A percentile compares a stretch with the other conserved stretches of the same genome.
Evolutionary conservation across 2,113 vertebrate genomes (phyloP).

Genomic region (Tauraco erythrolophus): DNA sequence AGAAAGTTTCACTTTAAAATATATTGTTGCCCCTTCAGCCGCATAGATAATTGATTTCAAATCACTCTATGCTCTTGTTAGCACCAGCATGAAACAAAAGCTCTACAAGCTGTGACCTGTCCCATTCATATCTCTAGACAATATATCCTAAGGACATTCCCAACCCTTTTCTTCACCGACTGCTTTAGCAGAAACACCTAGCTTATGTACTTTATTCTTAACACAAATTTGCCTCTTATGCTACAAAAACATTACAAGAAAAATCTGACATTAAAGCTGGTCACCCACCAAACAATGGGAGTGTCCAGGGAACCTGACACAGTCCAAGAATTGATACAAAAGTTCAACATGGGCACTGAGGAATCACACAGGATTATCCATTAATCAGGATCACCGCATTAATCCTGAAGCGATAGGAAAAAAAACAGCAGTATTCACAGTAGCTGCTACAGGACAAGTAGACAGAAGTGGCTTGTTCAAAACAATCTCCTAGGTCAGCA

Average conservation of each 20-base stretch:
- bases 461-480: neutral
- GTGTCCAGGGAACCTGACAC: neutral
- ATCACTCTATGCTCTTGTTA: fast-evolving
- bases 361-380: neutral
- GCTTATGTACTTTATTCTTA: neutral
- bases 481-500: neutral
- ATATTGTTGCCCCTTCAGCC: neutral
- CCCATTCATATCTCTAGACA: neutral
- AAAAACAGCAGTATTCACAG: neutral
- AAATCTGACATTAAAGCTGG: neutral
- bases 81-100: neutral
- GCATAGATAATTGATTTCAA: neutral
- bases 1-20: neutral
- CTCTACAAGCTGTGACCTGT: neutral
- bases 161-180: neutral
- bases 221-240: neutral
- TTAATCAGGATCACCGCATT: neutral
- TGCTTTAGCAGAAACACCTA: neutral
- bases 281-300: neutral
- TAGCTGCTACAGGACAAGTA: neutral
- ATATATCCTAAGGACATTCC: neutral
- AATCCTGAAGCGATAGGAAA: neutral
- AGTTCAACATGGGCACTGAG: neutral
- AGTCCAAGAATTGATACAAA: neutral
- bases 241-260: neutral